Percentiles rank a stretch among this genome's conserved stretches.
These are phyloP conservation scores for Psammodynastes pulverulentus DNA, from an alignment of 2,113 vertebrate genomes.

Conservation along the genomic window DNA sequence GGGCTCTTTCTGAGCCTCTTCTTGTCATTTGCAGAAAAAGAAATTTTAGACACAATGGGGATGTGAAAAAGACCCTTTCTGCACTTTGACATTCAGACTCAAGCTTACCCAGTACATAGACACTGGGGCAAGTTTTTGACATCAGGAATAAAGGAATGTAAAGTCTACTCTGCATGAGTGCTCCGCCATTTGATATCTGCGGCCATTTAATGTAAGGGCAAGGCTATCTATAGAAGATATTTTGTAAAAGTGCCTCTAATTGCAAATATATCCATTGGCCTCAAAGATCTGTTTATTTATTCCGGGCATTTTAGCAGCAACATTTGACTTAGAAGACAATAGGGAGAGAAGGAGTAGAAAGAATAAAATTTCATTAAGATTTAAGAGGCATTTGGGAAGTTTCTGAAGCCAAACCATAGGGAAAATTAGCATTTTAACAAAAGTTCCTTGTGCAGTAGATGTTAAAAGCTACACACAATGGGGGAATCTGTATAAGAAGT, in stretches of 20 bases:
- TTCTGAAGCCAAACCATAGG: neutral
- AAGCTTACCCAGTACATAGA: neutral
- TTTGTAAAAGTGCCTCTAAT: neutral
- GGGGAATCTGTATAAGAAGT: neutral
- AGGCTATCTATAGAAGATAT: neutral
- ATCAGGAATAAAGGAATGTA: neutral
- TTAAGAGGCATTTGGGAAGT: neutral
- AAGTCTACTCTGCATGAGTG: neutral
- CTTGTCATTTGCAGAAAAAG: neutral
- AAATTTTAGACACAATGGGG: neutral
- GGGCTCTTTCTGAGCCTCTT: neutral
- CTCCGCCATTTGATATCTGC: neutral
- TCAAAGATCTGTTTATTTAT: neutral
- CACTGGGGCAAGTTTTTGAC: neutral
- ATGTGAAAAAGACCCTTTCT: neutral
- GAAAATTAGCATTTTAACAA: neutral
- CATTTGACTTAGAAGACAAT: neutral
- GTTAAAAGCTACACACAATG: neutral
- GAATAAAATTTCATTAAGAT: neutral
- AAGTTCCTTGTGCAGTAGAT: neutral
- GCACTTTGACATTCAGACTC: neutral
- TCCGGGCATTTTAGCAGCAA: neutral
- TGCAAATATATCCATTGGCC: neutral
- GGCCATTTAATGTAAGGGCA: neutral
- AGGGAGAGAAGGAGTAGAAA: neutral